Evolutionary conservation across 1,140 invertebrate genomes (phyloP).

Genomic region (Mya arenaria): DNA sequence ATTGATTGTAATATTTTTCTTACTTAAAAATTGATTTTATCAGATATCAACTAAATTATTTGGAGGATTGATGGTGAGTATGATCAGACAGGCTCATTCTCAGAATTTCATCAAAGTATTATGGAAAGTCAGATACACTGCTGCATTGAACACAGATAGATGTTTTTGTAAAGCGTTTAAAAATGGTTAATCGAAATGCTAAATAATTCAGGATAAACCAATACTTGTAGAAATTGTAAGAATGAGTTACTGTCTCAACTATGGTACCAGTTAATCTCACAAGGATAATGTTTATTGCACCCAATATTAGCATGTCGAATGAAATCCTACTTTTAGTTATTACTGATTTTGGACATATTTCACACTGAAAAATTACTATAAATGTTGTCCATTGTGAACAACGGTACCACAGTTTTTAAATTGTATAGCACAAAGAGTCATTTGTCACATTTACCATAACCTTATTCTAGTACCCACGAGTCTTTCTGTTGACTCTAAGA

Average conservation of each 20-base stretch:
- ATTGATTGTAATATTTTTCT: too few relatives aligned
- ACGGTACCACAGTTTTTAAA: slow-evolving; percentile 24
- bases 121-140: slow-evolving; percentile 3
- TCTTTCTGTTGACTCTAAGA: slow-evolving; percentile 17
- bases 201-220: slow-evolving; percentile 7
- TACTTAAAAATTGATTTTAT: too few relatives aligned
- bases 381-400: slow-evolving; percentile 30
- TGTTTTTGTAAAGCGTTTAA: slow-evolving; percentile 1
- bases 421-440: background rate
- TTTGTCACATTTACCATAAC: slow-evolving; percentile 23
- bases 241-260: slow-evolving; percentile 42
- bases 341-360: slow-evolving; percentile 14
- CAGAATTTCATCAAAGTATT: slow-evolving; percentile 25
- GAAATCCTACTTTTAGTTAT: too few relatives aligned
- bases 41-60: too few relatives aligned
- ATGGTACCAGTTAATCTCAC: slow-evolving; percentile 23
- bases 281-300: background rate
- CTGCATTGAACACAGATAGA: slow-evolving; percentile 1
- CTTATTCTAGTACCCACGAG: slow-evolving; percentile 10
- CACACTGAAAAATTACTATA: too few relatives aligned
- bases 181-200: background rate
- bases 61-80: too few relatives aligned
- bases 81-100: slow-evolving; percentile 37
- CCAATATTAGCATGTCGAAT: too few relatives aligned
- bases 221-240: slow-evolving; percentile 2